Base-by-base conservation (phyloP, 1,140 invertebrate species). In the Gonatopus flavifemur region DNA sequence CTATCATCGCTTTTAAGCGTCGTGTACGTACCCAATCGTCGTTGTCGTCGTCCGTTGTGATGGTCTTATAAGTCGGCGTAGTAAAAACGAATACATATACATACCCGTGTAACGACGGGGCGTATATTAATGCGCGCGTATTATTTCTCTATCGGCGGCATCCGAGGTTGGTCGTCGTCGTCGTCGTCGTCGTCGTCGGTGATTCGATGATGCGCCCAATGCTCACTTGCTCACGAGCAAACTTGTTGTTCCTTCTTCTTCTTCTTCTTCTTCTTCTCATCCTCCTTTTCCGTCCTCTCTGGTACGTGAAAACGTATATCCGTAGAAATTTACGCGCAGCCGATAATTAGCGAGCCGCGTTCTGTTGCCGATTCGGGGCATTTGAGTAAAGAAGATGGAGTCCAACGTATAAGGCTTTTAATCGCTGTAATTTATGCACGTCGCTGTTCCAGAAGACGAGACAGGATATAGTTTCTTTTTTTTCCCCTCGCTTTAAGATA, bases 261-360 rank as follows among this genome's bases (percentile, higher is more conserved):
- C n/a, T n/a, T n/a, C n/a, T n/a, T n/a, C n/a, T n/a, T n/a, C n/a
- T n/a, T n/a, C n/a, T n/a, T n/a, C n/a, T n/a, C n/a, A n/a, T n/a
- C n/a, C n/a, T n/a, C n/a, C n/a, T n/a, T n/a, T n/a, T n/a, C 38
- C n/a, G n/a, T n/a, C n/a, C n/a, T n/a, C n/a, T n/a, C 10, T n/a
- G 48, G 48, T 43, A 39, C n/a, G n/a, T n/a, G 49, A 57, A 37
- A 56, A 63, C 41, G 49, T 40, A 38, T n/a, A n/a, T n/a, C n/a
- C n/a, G n/a, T n/a, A 53, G 64, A 68, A 68, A 67, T 66, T 67
- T 65, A 61, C 51, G 59, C 61, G 53, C 16, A 31, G 48, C 53
- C 50, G 59, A 67, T 70, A 72, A 70, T 72, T 72, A 72, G 67
- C 58, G 44, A 55, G 46, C n/a, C n/a, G n/a, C n/a, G n/a, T n/a